Conservation (phyloP, 2,888 invertebrate species). For the Cryptocheilus praepositus region DNA sequence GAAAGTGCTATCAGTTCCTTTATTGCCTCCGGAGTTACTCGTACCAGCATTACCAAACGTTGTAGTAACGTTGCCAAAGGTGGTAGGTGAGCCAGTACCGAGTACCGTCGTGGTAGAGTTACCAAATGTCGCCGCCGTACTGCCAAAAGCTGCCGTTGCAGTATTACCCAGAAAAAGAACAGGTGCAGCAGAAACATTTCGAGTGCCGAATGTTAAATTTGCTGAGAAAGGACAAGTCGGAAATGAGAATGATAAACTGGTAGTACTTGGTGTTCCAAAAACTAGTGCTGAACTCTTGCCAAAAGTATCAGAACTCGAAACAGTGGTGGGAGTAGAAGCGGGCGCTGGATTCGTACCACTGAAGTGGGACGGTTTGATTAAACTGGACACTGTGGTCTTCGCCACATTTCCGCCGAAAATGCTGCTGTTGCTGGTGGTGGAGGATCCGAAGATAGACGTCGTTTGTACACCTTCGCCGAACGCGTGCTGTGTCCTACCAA, state of each 20-base stretch:
- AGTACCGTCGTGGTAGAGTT: constrained; percentile 25
- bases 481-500: constrained; percentile 15
- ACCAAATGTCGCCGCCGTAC: constrained; percentile 3
- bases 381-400: neutral
- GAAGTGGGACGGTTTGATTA: constrained; percentile 32
- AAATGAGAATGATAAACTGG: constrained; percentile 14
- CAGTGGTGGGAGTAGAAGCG: no score
- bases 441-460: constrained; percentile 50
- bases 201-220: neutral
- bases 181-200: neutral
- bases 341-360: constrained; percentile 3
- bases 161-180: no score
- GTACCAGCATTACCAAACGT: constrained; percentile 31
- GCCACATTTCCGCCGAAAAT: constrained; percentile 40
- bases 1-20: neutral
- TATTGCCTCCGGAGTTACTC: no score
- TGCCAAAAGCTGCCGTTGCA: constrained; percentile 18
- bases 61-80: constrained; percentile 50
- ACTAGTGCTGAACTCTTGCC: constrained; percentile 21
- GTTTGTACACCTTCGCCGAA: constrained; percentile 15
- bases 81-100: constrained; percentile 28
- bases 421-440: constrained; percentile 17
- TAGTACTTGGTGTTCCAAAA: constrained; percentile 37
- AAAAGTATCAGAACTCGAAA: neutral
- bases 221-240: constrained; percentile 21